These are phyloP conservation scores for Botia kubotai DNA, from an alignment of 2,797 vertebrate species.

Conservation along the genomic window DNA sequence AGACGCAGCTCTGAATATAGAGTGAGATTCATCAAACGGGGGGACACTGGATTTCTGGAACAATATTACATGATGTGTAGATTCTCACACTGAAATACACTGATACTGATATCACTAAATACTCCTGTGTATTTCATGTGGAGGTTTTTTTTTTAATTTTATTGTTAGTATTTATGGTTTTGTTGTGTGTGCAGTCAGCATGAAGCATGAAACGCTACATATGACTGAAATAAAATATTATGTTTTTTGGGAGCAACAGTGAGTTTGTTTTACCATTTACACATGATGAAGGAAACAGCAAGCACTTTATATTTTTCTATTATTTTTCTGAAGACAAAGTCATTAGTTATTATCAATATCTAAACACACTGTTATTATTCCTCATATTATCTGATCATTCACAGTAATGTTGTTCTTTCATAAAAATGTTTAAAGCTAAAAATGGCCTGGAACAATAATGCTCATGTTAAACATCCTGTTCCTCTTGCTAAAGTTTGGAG, in stretches of 20 bases:
- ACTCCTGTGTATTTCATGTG: no score
- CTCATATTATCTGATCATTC: slow-evolving; percentile 33
- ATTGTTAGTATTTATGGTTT: no score
- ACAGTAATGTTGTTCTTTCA: slow-evolving; percentile 38
- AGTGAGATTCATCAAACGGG: slow-evolving; percentile 25
- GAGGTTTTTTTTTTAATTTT: no score
- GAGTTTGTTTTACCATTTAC: background rate
- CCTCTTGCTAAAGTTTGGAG: background rate
- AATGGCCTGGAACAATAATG: background rate
- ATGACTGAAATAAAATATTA: no score
- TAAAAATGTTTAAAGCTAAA: slow-evolving; percentile 29
- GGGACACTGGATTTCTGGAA: background rate
- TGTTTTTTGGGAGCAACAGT: background rate
- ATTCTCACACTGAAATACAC: no score
- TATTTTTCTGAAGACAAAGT: slow-evolving; percentile 5
- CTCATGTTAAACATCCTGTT: slow-evolving; percentile 25
- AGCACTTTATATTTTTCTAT: slow-evolving; percentile 29
- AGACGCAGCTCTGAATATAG: slow-evolving; percentile 2
- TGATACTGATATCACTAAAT: no score
- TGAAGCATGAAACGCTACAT: no score
- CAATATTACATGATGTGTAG: background rate
- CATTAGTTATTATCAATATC: slow-evolving; percentile 38
- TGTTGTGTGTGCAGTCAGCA: no score
- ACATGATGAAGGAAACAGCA: slow-evolving; percentile 10
- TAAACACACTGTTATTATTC: slow-evolving; percentile 37